A percentile compares a stretch with the other conserved stretches of the same genome.
These are phyloP conservation scores for Patella ulyssiponensis DNA, from an alignment of 2,888 invertebrate genomes.

Conservation along the genomic window DNA sequence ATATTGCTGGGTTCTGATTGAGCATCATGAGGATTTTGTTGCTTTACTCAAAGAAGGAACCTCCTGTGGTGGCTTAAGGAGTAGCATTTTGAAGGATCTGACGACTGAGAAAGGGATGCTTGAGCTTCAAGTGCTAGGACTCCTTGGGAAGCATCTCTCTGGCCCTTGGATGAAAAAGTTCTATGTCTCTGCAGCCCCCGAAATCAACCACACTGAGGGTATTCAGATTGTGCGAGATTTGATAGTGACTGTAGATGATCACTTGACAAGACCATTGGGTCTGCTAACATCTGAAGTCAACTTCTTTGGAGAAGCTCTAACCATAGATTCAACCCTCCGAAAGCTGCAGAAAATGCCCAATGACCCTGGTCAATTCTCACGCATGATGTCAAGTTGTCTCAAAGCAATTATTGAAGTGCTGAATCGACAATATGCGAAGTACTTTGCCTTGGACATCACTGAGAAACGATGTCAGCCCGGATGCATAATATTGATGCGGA, in stretches of 20 bases:
- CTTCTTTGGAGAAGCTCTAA: slow-evolving; percentile 14
- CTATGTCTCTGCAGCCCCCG: slow-evolving; percentile 22
- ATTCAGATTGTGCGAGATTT: slow-evolving; percentile 20
- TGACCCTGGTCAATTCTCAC: background rate
- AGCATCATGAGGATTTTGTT: slow-evolving; percentile 20
- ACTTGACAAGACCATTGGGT: slow-evolving; percentile 3
- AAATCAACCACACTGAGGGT: slow-evolving; percentile 14
- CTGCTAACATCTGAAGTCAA: slow-evolving; percentile 10
- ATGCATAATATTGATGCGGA: slow-evolving; percentile 39
- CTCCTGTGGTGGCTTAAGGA: slow-evolving; percentile 32
- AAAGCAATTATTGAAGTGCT: slow-evolving; percentile 20
- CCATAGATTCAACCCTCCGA: background rate
- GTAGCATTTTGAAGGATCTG: slow-evolving; percentile 25
- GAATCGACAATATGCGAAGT: slow-evolving; percentile 32
- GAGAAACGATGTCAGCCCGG: slow-evolving; percentile 18
- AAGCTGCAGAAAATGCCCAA: no score
- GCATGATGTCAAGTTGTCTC: slow-evolving; percentile 18
- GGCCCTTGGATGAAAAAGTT: slow-evolving; percentile 34
- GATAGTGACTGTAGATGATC: slow-evolving; percentile 11
- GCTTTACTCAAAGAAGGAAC: slow-evolving; percentile 22
- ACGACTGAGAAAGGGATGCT: slow-evolving; percentile 13
- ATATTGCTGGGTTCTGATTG: slow-evolving; percentile 29
- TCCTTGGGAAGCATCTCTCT: slow-evolving; percentile 26
- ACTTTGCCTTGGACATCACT: slow-evolving; percentile 28
- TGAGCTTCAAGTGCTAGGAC: slow-evolving; percentile 35